Evolutionary conservation across 2,797 vertebrate genomes (phyloP), one percentile per base, ranked within the genome.

Genomic region (Enteromius trimaculatus): DNA sequence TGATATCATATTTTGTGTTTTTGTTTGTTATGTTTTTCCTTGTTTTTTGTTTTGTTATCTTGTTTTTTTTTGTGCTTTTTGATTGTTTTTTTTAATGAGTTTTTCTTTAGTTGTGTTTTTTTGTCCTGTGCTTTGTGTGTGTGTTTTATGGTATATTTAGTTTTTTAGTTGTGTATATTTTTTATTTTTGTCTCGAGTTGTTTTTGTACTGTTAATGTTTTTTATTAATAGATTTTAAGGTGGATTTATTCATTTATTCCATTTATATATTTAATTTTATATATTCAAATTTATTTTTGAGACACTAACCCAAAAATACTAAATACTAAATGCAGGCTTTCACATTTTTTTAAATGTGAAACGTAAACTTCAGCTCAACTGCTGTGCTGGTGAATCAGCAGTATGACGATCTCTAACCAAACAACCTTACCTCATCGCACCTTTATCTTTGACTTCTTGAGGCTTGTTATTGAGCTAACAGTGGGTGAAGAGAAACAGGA

Each of bases 361-460:
- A 71, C 1, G 8, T 71, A n/a, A n/a, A n/a, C n/a, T n/a, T n/a
- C n/a, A n/a, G n/a, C n/a, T n/a, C 6, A 70, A 29, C 69, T 49
- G 26, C 23, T 64, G n/a, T 44, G n/a, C 39, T 60, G 1, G 13
- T n/a, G 17, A 39, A 58, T 26, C 55, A 51, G n/a, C 42, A 51
- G 23, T 65, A 34, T 39, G 13, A 64, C 39, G 23, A 21, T 10
- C 37, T 2, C 44, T n/a, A n/a, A n/a, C n/a, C n/a, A n/a, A n/a
- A 26, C 51, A 64, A 62, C 29, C 4, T 9, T 77, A 17, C 76
- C 39, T 44, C 21, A 9, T 39, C 21, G 14, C 23, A 14, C 4
- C 23, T 77, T 77, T 47, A 44, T 77, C 76, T 58, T 80, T 69
- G n/a, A 29, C 9, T 69, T 70, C 49, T 31, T 65, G 29, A 5